A percentile compares a stretch with the other conserved stretches of the same genome.
phyloP scores from a whole-genome alignment of 2,113 vertebrate genomes.

The Hippocampus barbouri region DNA sequence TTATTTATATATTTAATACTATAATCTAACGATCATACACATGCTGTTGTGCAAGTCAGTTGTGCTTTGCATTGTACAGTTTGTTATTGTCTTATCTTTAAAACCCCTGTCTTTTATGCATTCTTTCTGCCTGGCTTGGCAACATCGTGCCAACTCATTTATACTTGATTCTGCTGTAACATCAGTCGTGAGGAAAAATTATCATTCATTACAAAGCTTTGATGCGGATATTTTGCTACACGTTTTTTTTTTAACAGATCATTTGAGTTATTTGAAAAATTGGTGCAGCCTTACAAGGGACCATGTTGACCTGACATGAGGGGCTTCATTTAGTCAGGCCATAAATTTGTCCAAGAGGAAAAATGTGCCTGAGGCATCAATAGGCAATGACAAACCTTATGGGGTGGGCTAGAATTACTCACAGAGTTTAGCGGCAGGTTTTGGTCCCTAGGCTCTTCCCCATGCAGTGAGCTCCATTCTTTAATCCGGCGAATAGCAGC shows the following conservation, averaged over 20 bases:
- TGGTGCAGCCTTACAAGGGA: neutral
- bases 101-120: neutral
- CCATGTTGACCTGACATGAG: neutral
- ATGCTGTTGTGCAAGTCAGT: too few relatives aligned
- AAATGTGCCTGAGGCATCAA: neutral
- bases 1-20: too few relatives aligned
- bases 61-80: too few relatives aligned
- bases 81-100: too few relatives aligned
- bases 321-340: neutral
- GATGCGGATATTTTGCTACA: too few relatives aligned
- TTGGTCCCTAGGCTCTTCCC: neutral
- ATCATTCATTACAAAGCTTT: neutral
- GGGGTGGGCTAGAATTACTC: neutral
- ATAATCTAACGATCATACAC: too few relatives aligned
- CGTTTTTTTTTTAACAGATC: neutral
- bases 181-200: neutral
- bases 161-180: neutral
- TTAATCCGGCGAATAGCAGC: neutral
- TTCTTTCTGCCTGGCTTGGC: neutral
- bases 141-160: neutral
- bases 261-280: neutral
- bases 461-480: neutral
- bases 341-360: neutral
- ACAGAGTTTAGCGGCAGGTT: neutral
- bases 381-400: neutral